Evolutionary conservation across 2,113 vertebrate species (phyloP), one percentile per base, ranked within the genome.

Genomic region (Salvelinus alpinus): DNA sequence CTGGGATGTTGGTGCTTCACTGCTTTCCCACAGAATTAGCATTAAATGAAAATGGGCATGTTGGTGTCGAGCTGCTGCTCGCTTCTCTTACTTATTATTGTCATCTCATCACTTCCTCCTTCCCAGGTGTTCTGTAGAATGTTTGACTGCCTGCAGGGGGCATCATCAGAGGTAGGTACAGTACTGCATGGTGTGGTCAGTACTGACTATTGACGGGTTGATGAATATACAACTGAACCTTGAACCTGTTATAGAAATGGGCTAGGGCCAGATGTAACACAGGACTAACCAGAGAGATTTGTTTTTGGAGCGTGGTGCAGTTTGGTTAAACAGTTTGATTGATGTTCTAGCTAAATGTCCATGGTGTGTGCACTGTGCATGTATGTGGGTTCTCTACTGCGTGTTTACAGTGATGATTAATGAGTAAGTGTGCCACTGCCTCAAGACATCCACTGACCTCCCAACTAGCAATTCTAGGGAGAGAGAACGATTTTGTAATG

Each of bases 111-210:
- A 71, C 74, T 74, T 71, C 69, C 38, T 25, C 38, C 27, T 44
- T 44, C 29, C 74, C 83, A 89, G 88, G 88, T 86, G 74, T 89
- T 89, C 81, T 89, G 84, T 88, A 85, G 82, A 80, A 86, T 90
- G 76, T 86, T 88, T 75, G 75, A 84, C 82, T 90, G 87, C 73
- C 82, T 90, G 72, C 86, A 89, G 86, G 86, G 80, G 48, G 70
- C 77, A 7, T 54, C 84, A 2, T 59, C 31, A 1, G 86, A 88
- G 88, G 88, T 89, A 89, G 80, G 86, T 85, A 29, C 64, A 66
- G 27, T 69, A 27, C 24, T 20, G 70, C 47, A 67, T 25, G 47
- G 76, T 27, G 76, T 64, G 57, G 68, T 16, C 51, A 9, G 25
- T 57, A 25, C 38, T 14, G 70, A 18, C 64, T 16, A 25, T 25